These are phyloP conservation scores for Girardinus metallicus DNA, from an alignment of 2,797 vertebrate genomes.

Conservation along the genomic window DNA sequence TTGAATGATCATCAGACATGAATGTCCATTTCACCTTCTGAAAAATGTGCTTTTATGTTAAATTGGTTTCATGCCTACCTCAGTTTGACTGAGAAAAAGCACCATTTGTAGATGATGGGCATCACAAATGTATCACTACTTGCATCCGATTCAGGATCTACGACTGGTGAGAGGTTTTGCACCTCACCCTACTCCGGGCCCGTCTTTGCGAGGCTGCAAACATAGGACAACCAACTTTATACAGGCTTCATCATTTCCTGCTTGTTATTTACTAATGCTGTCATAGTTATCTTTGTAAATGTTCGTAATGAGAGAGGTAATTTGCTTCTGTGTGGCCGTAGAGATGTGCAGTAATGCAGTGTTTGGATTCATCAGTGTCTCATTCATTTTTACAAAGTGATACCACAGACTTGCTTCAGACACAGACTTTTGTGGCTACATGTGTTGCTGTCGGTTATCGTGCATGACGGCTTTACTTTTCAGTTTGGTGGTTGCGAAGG, in stretches of 20 bases:
- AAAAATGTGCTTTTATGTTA: constrained; percentile 28
- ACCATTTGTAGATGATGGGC: constrained; percentile 59
- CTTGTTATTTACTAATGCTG: constrained; percentile 57
- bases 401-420: constrained; percentile 63
- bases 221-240: constrained; percentile 52
- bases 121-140: constrained; percentile 38
- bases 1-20: constrained; percentile 19
- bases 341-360: constrained; percentile 51
- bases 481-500: constrained; percentile 81
- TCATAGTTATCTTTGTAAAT: constrained; percentile 75
- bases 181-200: constrained; percentile 64
- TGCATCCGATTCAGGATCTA: constrained; percentile 40
- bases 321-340: constrained; percentile 54
- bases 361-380: constrained; percentile 58
- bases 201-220: constrained; percentile 33
- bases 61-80: constrained; percentile 75
- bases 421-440: constrained; percentile 68
- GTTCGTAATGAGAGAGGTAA: constrained; percentile 65
- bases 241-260: constrained; percentile 58
- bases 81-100: constrained; percentile 74
- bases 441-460: constrained; percentile 72
- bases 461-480: constrained; percentile 78
- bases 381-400: constrained; percentile 58
- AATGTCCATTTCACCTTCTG: constrained; percentile 50
- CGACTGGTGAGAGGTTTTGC: constrained; percentile 55